phyloP scores from a whole-genome alignment of 1,140 invertebrate genomes.

The Metaphire vulgaris region DNA sequence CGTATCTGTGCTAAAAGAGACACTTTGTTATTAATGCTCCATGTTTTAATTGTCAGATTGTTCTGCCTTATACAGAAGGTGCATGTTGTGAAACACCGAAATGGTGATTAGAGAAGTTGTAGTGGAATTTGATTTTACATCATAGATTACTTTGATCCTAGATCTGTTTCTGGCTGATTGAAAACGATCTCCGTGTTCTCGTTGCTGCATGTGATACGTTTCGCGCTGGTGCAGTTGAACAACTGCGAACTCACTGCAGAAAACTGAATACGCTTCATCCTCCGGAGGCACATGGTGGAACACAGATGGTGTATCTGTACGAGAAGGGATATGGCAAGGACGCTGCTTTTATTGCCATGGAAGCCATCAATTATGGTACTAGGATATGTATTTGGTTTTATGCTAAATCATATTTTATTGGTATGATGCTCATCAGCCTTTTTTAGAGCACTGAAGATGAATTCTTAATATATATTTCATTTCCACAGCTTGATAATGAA shows the following conservation, averaged over 20 bases:
- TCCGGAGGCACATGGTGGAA: constrained; percentile 52
- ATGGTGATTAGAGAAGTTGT: no score
- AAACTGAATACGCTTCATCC: constrained; percentile 93
- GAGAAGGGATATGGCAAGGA: constrained; percentile 99
- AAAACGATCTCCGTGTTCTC: constrained; percentile 90
- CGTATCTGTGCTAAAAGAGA: no score
- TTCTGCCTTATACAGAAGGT: no score
- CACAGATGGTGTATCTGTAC: constrained; percentile 82
- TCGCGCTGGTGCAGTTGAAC: constrained; percentile 96
- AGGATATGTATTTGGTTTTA: no score
- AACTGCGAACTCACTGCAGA: constrained; percentile 86
- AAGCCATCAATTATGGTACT: constrained; percentile 80
- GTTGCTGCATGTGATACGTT: constrained; percentile 99
- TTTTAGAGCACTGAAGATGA: no score
- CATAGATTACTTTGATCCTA: constrained; percentile 42
- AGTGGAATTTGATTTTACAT: background rate
- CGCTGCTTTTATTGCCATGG: constrained; percentile 93
- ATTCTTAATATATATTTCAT: no score
- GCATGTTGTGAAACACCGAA: no score
- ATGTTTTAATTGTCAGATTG: no score
- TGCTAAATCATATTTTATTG: no score
- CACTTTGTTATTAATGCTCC: no score
- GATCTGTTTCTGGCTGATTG: constrained; percentile 98
- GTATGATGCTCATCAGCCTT: no score
- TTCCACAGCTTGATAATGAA: no score